phyloP scores from a whole-genome alignment of 2,113 vertebrate species.

The Kryptolebias marmoratus region DNA sequence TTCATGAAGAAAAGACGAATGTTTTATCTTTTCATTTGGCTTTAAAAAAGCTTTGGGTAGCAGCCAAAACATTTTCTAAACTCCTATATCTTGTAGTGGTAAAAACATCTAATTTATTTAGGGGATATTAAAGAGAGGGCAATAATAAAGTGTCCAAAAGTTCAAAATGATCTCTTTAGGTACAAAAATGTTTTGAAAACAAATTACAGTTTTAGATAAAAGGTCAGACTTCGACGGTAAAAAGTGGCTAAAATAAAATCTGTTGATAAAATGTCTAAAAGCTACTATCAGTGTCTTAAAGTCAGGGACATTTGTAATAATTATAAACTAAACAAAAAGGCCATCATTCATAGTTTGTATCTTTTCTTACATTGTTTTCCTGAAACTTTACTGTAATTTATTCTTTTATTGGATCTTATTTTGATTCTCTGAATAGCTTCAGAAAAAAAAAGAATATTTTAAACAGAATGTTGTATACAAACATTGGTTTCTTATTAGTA shows the following conservation, averaged over 20 bases:
- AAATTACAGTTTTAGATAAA: no score
- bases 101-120: neutral
- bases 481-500: slow-evolving; percentile 25
- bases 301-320: neutral
- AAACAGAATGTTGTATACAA: neutral
- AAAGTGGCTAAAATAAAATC: no score
- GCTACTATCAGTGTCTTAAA: neutral
- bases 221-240: no score
- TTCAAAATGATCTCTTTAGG: no score
- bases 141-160: neutral
- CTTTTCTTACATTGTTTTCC: no score
- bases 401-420: neutral
- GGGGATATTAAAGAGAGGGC: neutral
- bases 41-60: neutral
- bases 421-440: neutral
- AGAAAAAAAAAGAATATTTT: neutral
- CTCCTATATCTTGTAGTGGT: no score
- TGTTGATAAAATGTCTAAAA: neutral
- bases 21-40: slow-evolving; percentile 12
- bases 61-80: neutral
- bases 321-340: neutral
- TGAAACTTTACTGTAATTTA: neutral
- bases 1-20: slow-evolving; percentile 1
- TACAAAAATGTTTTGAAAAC: no score
- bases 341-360: neutral